phyloP scores from a whole-genome alignment of 2,113 vertebrate species.

The Phalacrocorax aristotelis region DNA sequence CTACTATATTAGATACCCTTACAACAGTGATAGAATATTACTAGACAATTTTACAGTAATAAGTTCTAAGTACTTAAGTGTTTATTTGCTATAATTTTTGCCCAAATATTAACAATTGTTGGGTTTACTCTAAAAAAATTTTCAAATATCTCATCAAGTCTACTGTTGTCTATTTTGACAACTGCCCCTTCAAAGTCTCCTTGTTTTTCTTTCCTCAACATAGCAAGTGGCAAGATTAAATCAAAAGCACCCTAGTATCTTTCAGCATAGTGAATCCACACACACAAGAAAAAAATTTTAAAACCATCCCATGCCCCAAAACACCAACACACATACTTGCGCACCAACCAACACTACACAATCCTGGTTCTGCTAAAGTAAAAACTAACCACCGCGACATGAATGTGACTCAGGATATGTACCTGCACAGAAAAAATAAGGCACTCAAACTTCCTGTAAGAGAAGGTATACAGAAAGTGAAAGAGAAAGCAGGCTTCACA shows the following conservation, averaged over 20 bases:
- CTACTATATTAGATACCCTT: not conserved
- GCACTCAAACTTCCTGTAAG: not conserved
- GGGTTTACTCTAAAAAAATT: not conserved
- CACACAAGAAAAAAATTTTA: too few species aligned
- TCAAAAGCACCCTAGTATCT: not conserved
- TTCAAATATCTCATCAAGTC: not conserved
- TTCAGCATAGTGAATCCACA: not conserved
- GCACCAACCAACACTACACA: not conserved
- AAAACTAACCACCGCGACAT: not conserved
- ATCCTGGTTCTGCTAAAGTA: not conserved
- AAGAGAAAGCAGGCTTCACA: not conserved
- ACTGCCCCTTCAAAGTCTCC: not conserved
- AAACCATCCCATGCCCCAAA: too few species aligned
- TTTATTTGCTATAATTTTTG: not conserved
- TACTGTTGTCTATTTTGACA: not conserved
- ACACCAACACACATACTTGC: not conserved
- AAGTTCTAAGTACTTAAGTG: not conserved
- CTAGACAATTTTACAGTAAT: not conserved
- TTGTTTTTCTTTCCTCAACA: not conserved
- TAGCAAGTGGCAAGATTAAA: not conserved
- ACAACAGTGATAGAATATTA: not conserved
- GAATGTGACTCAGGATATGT: rapidly evolving
- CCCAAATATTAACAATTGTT: not conserved
- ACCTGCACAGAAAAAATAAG: not conserved
- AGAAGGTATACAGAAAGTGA: too few species aligned